Evolutionary conservation across 2,797 vertebrate species (phyloP).

Genomic region (Perodicticus potto): DNA sequence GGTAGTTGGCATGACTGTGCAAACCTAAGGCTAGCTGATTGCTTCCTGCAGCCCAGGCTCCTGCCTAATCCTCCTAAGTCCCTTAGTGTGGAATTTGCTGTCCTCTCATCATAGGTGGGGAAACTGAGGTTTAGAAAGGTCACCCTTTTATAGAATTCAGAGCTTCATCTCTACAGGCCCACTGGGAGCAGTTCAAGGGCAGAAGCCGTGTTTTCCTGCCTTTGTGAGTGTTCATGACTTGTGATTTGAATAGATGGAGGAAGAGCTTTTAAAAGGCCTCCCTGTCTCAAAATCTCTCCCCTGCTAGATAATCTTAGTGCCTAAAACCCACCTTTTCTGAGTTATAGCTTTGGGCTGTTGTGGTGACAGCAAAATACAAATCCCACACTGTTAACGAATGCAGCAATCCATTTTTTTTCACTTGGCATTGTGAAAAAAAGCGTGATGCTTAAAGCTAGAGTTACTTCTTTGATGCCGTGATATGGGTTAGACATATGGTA

Average conservation of each 20-base stretch:
- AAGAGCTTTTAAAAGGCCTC: background rate
- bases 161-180: background rate
- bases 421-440: too few species aligned
- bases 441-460: background rate
- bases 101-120: background rate
- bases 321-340: background rate
- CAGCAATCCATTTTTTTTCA: background rate
- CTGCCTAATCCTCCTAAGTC: background rate
- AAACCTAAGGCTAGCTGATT: rapidly evolving
- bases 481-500: background rate
- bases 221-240: background rate
- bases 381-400: background rate
- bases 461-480: background rate
- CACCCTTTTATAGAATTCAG: background rate
- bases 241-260: background rate
- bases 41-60: background rate
- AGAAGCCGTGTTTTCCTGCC: too few species aligned
- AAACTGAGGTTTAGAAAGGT: background rate
- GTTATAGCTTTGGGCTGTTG: background rate
- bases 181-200: background rate
- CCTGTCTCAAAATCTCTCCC: background rate
- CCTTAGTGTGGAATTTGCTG: background rate
- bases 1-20: background rate
- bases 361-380: background rate
- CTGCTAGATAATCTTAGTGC: background rate